phyloP scores from a whole-genome alignment of 1,140 invertebrate species.

The Ceratina australensis region DNA sequence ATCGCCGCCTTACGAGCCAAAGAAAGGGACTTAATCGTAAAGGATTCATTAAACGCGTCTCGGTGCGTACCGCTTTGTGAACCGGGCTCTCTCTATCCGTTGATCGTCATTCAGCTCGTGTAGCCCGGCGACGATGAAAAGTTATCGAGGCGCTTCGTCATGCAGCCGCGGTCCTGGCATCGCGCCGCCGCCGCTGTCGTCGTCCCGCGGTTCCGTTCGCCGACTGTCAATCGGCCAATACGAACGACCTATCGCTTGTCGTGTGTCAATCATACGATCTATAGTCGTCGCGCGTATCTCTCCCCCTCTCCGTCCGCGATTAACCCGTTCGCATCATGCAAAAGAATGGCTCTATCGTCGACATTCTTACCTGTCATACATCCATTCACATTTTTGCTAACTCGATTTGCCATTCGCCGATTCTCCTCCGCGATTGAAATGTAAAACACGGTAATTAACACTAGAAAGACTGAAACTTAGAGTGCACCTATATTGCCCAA shows the following conservation, averaged over 20 bases:
- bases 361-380: too few relatives aligned
- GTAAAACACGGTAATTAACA: too few relatives aligned
- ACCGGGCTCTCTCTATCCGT: not conserved
- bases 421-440: too few relatives aligned
- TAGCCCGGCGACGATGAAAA: constrained; percentile 37
- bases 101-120: constrained; percentile 46
- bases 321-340: too few relatives aligned
- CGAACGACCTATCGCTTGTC: constrained; percentile 15
- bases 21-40: constrained; percentile 21
- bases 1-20: not conserved
- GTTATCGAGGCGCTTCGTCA: constrained; percentile 42
- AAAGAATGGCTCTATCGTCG: too few relatives aligned
- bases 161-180: constrained; percentile 10
- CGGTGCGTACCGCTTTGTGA: constrained; percentile 6
- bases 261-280: constrained; percentile 37
- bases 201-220: not conserved
- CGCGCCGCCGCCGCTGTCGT: not conserved
- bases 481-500: too few relatives aligned
- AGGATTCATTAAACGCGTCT: constrained; percentile 34
- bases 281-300: not conserved
- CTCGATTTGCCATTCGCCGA: too few relatives aligned
- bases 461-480: too few relatives aligned
- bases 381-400: too few relatives aligned
- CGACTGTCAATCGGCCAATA: constrained; percentile 47
- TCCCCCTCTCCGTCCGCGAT: too few relatives aligned